These are phyloP conservation scores for Drosophila conformis DNA, from an alignment of 2,888 invertebrate genomes.

Conservation along the genomic window DNA sequence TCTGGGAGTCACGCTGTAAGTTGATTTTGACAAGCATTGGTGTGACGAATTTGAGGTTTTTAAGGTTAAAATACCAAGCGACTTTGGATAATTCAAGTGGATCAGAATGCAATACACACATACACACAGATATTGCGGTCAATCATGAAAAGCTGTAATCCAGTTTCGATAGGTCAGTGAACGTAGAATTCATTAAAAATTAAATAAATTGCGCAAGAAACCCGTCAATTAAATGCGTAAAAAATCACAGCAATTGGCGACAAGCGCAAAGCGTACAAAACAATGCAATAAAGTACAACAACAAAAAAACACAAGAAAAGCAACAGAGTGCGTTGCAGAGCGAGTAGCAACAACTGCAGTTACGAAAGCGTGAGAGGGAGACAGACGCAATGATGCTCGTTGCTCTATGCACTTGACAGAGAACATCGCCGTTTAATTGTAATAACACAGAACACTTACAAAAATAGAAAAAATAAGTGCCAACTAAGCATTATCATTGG, in stretches of 20 bases:
- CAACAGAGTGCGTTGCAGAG: conserved; percentile 13
- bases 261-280: conserved; percentile 42
- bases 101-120: conserved; percentile 16
- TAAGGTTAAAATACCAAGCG: conserved; percentile 7
- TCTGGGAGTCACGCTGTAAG: conserved; percentile 32
- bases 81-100: conserved; percentile 23
- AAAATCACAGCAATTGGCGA: conserved; percentile 60
- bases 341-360: neutral
- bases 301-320: conserved; percentile 22
- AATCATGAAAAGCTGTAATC: conserved; percentile 22
- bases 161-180: conserved; percentile 63
- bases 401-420: conserved; percentile 47
- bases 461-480: conserved; percentile 39
- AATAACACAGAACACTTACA: conserved; percentile 29
- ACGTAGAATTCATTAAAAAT: conserved; percentile 69
- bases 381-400: conserved; percentile 6
- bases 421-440: conserved; percentile 12
- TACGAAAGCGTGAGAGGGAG: neutral
- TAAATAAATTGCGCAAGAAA: conserved; percentile 66
- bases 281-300: conserved; percentile 42
- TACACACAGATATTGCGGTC: neutral
- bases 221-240: conserved; percentile 65
- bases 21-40: conserved; percentile 17
- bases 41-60: neutral
- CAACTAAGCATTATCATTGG: conserved; percentile 70